Evolutionary conservation across 2,888 invertebrate species (phyloP), one percentile per base, ranked within the genome.

Genomic region (Meghimatium bilineatum): DNA sequence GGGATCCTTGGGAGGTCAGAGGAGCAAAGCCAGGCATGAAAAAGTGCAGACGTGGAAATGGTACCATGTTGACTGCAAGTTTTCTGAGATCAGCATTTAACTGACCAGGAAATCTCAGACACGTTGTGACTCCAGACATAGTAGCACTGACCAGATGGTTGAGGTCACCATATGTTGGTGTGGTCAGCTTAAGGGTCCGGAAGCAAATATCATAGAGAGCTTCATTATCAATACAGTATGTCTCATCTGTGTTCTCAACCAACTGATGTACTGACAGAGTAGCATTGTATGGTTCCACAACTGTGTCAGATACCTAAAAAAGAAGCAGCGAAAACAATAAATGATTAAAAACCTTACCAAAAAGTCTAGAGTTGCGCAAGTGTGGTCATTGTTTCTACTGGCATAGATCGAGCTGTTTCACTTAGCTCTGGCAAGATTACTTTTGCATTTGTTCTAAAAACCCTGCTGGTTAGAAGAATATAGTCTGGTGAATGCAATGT

Each of bases 181-280:
- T 94, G 84, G 94, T 95, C 8, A 97, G 95, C 94, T 97, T 97
- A 88, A 97, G 94, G n/a, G 97, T 97, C 91, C 97, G 95, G 95
- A 97, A 97, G 95, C 97, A 97, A 91, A 97, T 97, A 92, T 97
- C 97, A 94, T 97, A 97, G 17, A 97, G 95, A 74, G 97, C 97
- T 93, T 97, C 97, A 94, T 97, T 97, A 94, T 97, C 97, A 79
- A 97, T 97, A 94, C 97, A 97, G 93, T 96, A 97, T 2, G 97
- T 97, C 94, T 97, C 97, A 92, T 97, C 97, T 76, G 97, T 97
- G 94, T 97, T 97, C 94, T 97, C 94, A 36, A 94, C 94, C 89
- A 97, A 88, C 82, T 92, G 92, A 78, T 92, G 92, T 32, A 92
- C 92, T 3, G 97, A 97, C 77, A 97, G 95, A 14, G 97, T 97